phyloP scores from a whole-genome alignment of 2,888 invertebrate genomes.

The Gortyna flavago region DNA sequence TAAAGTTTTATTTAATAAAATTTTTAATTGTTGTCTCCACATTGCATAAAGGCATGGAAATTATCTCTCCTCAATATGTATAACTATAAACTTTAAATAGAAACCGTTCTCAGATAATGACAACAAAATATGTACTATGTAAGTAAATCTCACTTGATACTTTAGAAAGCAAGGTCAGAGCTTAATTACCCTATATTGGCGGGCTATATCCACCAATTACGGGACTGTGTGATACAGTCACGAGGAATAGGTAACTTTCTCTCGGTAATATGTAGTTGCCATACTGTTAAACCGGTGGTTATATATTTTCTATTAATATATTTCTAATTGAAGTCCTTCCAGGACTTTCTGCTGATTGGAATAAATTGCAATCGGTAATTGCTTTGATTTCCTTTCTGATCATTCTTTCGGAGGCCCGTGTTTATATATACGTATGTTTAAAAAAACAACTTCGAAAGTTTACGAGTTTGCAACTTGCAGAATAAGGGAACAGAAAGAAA shows the following conservation, averaged over 20 bases:
- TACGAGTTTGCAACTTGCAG: background rate
- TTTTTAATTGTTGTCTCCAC: too few relatives aligned
- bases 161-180: slow-evolving; percentile 54
- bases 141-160: background rate
- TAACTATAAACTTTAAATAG: background rate
- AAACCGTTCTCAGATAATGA: background rate
- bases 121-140: background rate
- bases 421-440: background rate
- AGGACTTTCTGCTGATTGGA: background rate
- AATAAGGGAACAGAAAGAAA: background rate
- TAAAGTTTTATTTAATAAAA: too few relatives aligned
- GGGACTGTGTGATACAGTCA: background rate
- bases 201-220: slow-evolving; percentile 30
- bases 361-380: background rate
- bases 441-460: background rate
- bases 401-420: background rate
- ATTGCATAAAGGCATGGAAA: too few relatives aligned
- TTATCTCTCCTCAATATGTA: too few relatives aligned
- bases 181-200: slow-evolving; percentile 45
- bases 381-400: background rate
- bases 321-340: too few relatives aligned
- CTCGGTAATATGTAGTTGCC: background rate
- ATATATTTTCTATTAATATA: slow-evolving; percentile 17
- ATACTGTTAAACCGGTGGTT: background rate
- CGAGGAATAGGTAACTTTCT: slow-evolving; percentile 41